These are phyloP conservation scores for Phocides pigmalion DNA, from an alignment of 1,140 invertebrate species.

Conservation along the genomic window DNA sequence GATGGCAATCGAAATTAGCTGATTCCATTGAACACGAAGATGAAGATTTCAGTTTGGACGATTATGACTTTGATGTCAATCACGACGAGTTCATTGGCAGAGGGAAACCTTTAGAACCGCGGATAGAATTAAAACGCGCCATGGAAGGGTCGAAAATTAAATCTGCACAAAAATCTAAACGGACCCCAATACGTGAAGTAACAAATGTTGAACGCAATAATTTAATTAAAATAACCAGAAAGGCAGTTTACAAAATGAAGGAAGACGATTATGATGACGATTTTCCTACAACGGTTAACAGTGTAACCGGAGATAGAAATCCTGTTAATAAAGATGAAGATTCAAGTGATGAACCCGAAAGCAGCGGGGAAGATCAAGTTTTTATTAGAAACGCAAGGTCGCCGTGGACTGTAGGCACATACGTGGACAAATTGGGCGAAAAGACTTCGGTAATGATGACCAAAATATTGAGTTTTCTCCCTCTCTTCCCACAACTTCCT, in stretches of 20 bases:
- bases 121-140: constrained; percentile 14
- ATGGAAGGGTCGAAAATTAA: background rate
- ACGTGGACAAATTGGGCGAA: constrained; percentile 49
- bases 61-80: constrained; percentile 73
- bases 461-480: constrained; percentile 54
- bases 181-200: constrained; percentile 13
- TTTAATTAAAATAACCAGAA: constrained; percentile 37
- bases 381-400: constrained; percentile 50
- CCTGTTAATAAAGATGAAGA: constrained; percentile 39
- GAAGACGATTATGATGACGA: constrained; percentile 59
- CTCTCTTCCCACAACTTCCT: constrained; percentile 57
- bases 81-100: constrained; percentile 69
- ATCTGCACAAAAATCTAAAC: background rate
- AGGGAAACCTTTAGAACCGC: constrained; percentile 61
- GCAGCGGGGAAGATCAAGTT: constrained; percentile 44
- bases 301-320: constrained; percentile 26
- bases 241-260: constrained; percentile 40
- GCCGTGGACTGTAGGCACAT: constrained; percentile 45
- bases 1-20: constrained; percentile 35
- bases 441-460: constrained; percentile 45
- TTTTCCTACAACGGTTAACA: constrained; percentile 38
- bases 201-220: constrained; percentile 10
- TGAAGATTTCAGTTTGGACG: constrained; percentile 70
- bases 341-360: constrained; percentile 48
- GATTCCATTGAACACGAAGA: constrained; percentile 70